A percentile compares a stretch with the other conserved stretches of the same genome.
These are phyloP conservation scores for Pyrrhosoma nymphula DNA, from an alignment of 2,888 invertebrate species.

Conservation along the genomic window DNA sequence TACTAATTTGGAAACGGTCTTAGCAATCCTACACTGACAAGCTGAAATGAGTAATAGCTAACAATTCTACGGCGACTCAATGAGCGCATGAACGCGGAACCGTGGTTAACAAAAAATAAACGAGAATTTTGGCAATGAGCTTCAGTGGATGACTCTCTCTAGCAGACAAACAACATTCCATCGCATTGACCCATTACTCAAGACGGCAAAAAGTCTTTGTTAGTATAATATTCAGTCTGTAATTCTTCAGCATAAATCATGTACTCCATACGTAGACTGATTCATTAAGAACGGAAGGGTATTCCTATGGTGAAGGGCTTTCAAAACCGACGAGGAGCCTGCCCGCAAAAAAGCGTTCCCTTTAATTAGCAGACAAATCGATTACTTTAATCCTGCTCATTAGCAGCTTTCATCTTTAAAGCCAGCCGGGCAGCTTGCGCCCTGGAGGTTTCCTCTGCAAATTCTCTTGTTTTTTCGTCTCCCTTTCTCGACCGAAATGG, in stretches of 20 bases:
- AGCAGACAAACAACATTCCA: neutral
- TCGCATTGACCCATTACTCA: neutral
- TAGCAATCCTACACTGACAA: no score
- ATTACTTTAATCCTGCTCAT: conserved; percentile 24
- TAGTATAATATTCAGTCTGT: neutral
- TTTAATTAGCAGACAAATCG: conserved; percentile 31
- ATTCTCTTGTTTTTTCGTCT: neutral
- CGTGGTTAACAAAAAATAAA: no score
- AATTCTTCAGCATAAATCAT: neutral
- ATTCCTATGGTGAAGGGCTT: neutral
- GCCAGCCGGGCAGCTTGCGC: neutral
- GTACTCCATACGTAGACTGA: neutral
- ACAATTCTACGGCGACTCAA: no score
- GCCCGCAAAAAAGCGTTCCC: conserved; percentile 1
- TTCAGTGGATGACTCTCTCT: neutral
- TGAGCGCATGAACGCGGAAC: no score
- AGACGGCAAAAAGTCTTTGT: neutral
- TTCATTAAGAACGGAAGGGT: neutral
- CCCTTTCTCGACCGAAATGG: neutral
- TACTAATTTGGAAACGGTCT: no score
- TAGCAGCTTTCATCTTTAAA: conserved; percentile 31
- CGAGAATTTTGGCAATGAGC: neutral
- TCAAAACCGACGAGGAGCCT: neutral
- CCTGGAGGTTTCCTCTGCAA: neutral
- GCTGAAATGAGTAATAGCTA: no score